A percentile compares a stretch with the other conserved stretches of the same genome.
Evolutionary conservation across 1,140 invertebrate species (phyloP).

Genomic region (Lasioglossum baleicum): DNA sequence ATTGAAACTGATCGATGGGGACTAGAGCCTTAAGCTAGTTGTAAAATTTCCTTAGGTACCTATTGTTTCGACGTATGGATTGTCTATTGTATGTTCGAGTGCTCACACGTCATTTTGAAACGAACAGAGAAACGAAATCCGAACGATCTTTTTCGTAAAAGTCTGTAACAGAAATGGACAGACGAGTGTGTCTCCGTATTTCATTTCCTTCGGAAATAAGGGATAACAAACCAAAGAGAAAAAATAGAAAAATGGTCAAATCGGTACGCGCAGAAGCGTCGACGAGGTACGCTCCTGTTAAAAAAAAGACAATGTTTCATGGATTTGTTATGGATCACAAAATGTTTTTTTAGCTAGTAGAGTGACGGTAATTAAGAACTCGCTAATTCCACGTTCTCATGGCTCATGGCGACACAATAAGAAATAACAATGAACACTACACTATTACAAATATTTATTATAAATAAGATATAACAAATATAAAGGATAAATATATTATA

Average conservation of each 20-base stretch:
- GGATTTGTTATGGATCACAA: conserved; percentile 53
- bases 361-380: conserved; percentile 59
- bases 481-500: conserved; percentile 69
- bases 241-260: not conserved
- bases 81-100: conserved; percentile 47
- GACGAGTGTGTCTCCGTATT: conserved; percentile 31
- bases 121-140: not conserved
- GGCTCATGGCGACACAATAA: conserved; percentile 63
- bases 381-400: conserved; percentile 63
- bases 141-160: not conserved
- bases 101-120: conserved; percentile 37
- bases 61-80: conserved; percentile 61
- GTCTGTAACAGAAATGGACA: conserved; percentile 5
- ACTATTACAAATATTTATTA: conserved; percentile 71
- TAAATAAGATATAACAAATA: conserved; percentile 71
- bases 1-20: conserved; percentile 53
- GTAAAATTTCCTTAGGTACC: conserved; percentile 59
- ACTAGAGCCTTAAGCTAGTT: conserved; percentile 59
- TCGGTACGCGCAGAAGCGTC: conserved; percentile 32
- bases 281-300: conserved; percentile 33
- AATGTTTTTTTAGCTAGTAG: conserved; percentile 64
- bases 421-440: conserved; percentile 65
- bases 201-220: conserved; percentile 17
- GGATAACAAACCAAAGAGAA: no score
- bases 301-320: conserved; percentile 39